Percentiles rank a stretch among this genome's conserved stretches.
Evolutionary conservation across 2,797 vertebrate species (phyloP).

Genomic region (Avahi laniger): DNA sequence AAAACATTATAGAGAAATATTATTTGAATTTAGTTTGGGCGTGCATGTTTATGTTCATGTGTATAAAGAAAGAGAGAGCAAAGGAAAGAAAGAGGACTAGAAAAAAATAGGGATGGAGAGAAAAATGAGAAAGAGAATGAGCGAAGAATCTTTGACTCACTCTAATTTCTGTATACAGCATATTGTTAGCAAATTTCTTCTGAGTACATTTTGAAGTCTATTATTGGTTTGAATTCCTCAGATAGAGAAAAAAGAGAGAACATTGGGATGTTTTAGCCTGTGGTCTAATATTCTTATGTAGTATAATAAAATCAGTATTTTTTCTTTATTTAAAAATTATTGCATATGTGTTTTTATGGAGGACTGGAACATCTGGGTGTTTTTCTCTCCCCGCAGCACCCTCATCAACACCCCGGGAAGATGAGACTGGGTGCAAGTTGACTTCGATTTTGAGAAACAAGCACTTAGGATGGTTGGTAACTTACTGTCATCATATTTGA

Average conservation of each 20-base stretch:
- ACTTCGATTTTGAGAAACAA: slow-evolving; percentile 48
- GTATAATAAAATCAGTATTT: background rate
- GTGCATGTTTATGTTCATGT: background rate
- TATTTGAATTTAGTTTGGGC: background rate
- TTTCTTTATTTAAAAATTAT: slow-evolving; percentile 32
- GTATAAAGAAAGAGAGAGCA: background rate
- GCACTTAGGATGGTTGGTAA: background rate
- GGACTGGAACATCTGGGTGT: slow-evolving; percentile 10
- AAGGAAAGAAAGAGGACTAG: background rate
- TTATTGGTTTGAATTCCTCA: slow-evolving; percentile 7
- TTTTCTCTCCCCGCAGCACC: background rate
- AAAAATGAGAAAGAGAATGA: background rate
- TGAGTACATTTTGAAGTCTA: background rate
- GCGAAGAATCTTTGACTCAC: background rate
- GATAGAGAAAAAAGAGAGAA: background rate
- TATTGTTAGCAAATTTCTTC: slow-evolving; percentile 11
- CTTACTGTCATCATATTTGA: background rate
- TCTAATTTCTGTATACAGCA: background rate
- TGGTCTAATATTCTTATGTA: background rate
- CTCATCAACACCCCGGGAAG: slow-evolving; percentile 40
- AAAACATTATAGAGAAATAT: background rate
- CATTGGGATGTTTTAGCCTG: background rate
- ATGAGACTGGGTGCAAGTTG: background rate
- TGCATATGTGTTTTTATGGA: background rate
- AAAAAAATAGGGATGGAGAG: background rate